A percentile compares a stretch with the other conserved stretches of the same genome.
Evolutionary conservation across 2,888 invertebrate species (phyloP).

Genomic region (Boloria selene): DNA sequence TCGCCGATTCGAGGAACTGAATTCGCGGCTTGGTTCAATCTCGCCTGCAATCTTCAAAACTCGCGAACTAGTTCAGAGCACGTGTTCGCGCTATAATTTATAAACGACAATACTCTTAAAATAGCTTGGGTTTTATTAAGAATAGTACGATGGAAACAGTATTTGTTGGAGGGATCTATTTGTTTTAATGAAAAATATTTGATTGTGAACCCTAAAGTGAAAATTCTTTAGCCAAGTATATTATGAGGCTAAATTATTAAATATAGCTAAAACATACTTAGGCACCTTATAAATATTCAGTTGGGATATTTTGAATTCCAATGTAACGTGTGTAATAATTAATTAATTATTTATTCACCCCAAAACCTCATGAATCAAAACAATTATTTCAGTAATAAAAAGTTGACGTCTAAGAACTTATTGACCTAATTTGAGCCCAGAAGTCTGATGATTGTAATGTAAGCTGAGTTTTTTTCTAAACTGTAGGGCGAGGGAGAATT

Average conservation of each 20-base stretch:
- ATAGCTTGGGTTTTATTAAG: too few relatives aligned
- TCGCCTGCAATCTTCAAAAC: slow-evolving; percentile 38
- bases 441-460: slow-evolving; percentile 33
- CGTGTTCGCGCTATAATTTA: slow-evolving; percentile 6
- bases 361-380: slow-evolving; percentile 11
- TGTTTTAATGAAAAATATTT: too few relatives aligned
- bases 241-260: too few relatives aligned
- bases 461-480: slow-evolving; percentile 38
- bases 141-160: too few relatives aligned
- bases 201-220: too few relatives aligned
- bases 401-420: slow-evolving; percentile 23
- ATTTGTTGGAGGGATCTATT: too few relatives aligned
- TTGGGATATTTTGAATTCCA: too few relatives aligned
- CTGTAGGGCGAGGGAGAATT: slow-evolving; percentile 53
- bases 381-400: slow-evolving; percentile 25
- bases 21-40: slow-evolving; percentile 51
- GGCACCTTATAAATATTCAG: too few relatives aligned
- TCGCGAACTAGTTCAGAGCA: slow-evolving; percentile 24
- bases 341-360: slow-evolving; percentile 4
- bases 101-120: background rate
- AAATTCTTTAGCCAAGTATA: too few relatives aligned
- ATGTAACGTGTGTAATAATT: background rate
- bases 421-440: slow-evolving; percentile 27
- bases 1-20: slow-evolving; percentile 69
- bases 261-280: too few relatives aligned